Conservation (phyloP, 2,888 invertebrate species). For the Ametastegia equiseti region DNA sequence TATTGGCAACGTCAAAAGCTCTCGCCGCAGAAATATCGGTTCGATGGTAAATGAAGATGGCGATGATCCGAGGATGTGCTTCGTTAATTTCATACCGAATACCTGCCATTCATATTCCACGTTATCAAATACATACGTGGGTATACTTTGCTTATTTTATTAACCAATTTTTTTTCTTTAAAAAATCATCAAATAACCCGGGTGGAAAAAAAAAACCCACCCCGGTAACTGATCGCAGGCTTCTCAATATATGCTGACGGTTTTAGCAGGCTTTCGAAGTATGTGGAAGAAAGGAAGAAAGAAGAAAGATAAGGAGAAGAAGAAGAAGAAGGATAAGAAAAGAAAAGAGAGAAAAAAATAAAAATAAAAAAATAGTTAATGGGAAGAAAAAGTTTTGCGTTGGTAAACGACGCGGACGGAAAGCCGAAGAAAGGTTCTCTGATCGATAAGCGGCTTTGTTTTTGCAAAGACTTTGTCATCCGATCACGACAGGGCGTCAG, state of each 20-base stretch:
- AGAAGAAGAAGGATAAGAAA: neutral
- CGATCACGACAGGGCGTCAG: conserved; percentile 46
- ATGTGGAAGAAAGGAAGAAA: neutral
- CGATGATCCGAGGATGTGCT: neutral
- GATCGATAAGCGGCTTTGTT: conserved; percentile 47
- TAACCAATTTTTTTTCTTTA: no score
- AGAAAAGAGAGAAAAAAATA: neutral
- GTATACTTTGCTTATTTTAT: no score
- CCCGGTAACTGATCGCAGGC: neutral
- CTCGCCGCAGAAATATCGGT: neutral
- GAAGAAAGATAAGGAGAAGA: neutral
- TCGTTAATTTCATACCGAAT: neutral
- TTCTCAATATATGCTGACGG: neutral
- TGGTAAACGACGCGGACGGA: conserved; percentile 25
- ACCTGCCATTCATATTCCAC: neutral
- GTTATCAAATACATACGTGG: no score
- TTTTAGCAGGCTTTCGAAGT: neutral
- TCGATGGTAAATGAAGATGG: neutral
- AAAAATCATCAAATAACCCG: neutral
- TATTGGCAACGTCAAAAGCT: neutral
- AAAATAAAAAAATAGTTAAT: conserved; percentile 47
- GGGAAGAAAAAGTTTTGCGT: conserved; percentile 43
- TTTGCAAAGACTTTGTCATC: conserved; percentile 47
- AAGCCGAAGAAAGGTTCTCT: conserved; percentile 23
- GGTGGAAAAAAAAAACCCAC: neutral